Percentiles rank a stretch among this genome's conserved stretches.
phyloP scores from a whole-genome alignment of 2,888 invertebrate genomes.

The Scrobipalpa atriplicella region DNA sequence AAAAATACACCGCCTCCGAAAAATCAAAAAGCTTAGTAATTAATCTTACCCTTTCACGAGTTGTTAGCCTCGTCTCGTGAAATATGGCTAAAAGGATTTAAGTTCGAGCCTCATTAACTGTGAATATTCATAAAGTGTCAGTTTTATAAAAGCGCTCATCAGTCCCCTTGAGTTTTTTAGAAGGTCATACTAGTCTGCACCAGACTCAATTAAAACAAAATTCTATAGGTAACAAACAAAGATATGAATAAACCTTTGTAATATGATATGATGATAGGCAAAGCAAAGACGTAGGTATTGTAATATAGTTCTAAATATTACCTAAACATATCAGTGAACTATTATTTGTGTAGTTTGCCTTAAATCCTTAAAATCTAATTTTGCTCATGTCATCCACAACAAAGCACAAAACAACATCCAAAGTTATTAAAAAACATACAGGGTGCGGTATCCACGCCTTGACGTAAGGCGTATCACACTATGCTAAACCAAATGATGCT shows the following conservation, averaged over 20 bases:
- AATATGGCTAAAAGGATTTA: constrained; percentile 54
- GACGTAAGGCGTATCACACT: background rate
- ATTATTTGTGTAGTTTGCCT: too few relatives aligned
- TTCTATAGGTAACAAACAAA: too few relatives aligned
- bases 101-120: constrained; percentile 69
- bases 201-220: background rate
- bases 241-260: too few relatives aligned
- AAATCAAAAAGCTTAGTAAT: constrained; percentile 70
- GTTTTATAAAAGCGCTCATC: constrained; percentile 38
- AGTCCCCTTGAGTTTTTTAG: constrained; percentile 35
- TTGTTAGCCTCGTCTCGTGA: constrained; percentile 56
- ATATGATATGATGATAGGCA: too few relatives aligned
- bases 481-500: constrained; percentile 21
- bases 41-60: constrained; percentile 81
- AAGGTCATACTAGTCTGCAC: constrained; percentile 1
- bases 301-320: too few relatives aligned
- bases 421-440: background rate
- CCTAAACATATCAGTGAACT: too few relatives aligned
- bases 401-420: too few relatives aligned
- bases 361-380: too few relatives aligned
- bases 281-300: too few relatives aligned
- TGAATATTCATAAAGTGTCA: constrained; percentile 51
- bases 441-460: background rate
- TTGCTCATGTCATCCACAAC: too few relatives aligned
- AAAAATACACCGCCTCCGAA: constrained; percentile 28